These are phyloP conservation scores for Trogon melanurus DNA, from an alignment of 2,113 vertebrate species.

Conservation along the genomic window DNA sequence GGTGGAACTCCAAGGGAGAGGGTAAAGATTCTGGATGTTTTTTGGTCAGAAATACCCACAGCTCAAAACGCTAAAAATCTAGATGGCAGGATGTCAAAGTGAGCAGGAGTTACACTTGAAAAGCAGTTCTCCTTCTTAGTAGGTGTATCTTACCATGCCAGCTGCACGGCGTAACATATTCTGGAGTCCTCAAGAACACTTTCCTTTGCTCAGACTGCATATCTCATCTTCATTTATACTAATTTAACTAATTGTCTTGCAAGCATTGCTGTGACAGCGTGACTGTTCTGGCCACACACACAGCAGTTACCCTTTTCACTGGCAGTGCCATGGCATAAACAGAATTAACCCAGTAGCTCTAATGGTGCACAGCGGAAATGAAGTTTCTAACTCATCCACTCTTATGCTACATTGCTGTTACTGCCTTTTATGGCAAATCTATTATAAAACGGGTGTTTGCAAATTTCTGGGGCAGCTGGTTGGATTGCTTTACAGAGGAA, in stretches of 20 bases:
- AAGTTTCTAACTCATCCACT: neutral
- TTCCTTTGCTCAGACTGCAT: neutral
- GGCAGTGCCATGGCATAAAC: neutral
- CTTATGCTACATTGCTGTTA: neutral
- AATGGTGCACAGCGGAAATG: neutral
- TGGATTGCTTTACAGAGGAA: conserved; percentile 4
- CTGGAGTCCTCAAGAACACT: neutral
- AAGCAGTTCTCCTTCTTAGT: neutral
- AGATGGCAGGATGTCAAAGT: neutral
- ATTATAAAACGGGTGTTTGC: neutral
- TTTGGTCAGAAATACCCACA: neutral
- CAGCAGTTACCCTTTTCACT: neutral
- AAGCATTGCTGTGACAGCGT: neutral
- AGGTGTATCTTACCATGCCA: neutral
- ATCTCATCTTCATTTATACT: neutral
- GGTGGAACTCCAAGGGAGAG: neutral
- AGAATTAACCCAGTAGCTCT: neutral
- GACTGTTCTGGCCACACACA: neutral
- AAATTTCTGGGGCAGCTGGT: neutral
- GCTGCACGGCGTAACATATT: neutral
- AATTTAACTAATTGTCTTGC: neutral
- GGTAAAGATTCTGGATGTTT: neutral
- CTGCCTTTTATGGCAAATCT: neutral
- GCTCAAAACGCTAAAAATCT: neutral
- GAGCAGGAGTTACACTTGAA: neutral